Evolutionary conservation across 2,797 vertebrate genomes (phyloP).

Genomic region (Sebastolobus alascanus): DNA sequence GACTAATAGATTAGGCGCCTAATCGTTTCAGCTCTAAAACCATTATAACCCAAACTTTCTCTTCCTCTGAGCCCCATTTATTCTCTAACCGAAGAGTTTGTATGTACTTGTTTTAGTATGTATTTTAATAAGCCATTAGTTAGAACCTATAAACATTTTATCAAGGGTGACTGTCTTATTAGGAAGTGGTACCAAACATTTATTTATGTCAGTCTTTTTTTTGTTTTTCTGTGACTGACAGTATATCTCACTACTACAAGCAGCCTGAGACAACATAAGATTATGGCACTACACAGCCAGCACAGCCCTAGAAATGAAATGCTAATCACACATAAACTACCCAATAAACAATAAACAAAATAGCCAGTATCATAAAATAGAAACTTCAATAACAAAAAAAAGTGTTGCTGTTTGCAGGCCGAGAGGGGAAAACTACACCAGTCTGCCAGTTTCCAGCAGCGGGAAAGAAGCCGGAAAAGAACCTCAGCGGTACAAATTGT

Average conservation of each 20-base stretch:
- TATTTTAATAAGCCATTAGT: not conserved
- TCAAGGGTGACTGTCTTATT: not conserved
- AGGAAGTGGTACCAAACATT: not conserved
- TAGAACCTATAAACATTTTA: no score
- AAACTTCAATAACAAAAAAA: not conserved
- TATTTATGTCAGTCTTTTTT: not conserved
- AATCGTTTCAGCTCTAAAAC: no score
- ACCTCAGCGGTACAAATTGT: not conserved
- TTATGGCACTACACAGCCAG: not conserved
- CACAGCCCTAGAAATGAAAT: not conserved
- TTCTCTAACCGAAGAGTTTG: not conserved
- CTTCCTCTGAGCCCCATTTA: not conserved
- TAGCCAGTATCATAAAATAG: not conserved
- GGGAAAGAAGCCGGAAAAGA: not conserved
- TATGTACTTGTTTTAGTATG: not conserved
- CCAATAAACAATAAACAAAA: conserved; percentile 9
- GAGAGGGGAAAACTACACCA: conserved; percentile 11
- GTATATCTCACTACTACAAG: not conserved
- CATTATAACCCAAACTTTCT: not conserved
- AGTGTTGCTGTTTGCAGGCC: not conserved
- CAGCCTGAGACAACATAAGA: not conserved
- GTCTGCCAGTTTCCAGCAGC: conserved; percentile 20
- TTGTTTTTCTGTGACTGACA: no score
- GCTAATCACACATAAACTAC: not conserved
- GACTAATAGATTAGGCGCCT: no score